A percentile compares a stretch with the other conserved stretches of the same genome.
Evolutionary conservation across 2,888 invertebrate species (phyloP).

Genomic region (Agrochola circellaris): DNA sequence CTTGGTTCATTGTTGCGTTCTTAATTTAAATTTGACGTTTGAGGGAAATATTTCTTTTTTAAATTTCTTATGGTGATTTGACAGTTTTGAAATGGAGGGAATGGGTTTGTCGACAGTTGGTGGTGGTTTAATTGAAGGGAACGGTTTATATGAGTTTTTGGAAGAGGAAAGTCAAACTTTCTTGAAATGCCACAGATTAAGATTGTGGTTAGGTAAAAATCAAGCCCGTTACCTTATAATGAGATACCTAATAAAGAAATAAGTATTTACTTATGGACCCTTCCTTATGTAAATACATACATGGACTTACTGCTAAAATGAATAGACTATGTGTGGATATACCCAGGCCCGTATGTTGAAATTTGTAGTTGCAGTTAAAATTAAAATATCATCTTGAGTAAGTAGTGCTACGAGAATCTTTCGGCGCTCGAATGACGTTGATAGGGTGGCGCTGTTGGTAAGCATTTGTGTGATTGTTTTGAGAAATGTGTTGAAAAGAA

Average conservation of each 20-base stretch:
- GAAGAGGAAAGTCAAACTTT: not conserved
- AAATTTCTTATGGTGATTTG: slow-evolving; percentile 40
- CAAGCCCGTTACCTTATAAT: not conserved
- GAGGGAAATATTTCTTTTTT: slow-evolving; percentile 9
- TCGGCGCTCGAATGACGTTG: too few relatives aligned
- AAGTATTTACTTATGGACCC: too few relatives aligned
- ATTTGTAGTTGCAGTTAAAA: not conserved
- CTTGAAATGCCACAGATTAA: not conserved
- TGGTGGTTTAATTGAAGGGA: not conserved
- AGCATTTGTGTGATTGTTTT: too few relatives aligned
- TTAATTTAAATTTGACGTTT: slow-evolving; percentile 53
- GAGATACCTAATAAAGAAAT: too few relatives aligned
- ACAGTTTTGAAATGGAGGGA: slow-evolving; percentile 15
- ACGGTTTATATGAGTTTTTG: not conserved
- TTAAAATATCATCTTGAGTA: not conserved
- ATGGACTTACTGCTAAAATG: not conserved
- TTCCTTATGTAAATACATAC: not conserved
- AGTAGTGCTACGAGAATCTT: too few relatives aligned
- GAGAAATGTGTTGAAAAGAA: too few relatives aligned
- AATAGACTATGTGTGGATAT: not conserved
- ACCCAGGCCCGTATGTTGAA: not conserved
- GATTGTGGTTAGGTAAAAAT: not conserved
- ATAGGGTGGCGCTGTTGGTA: too few relatives aligned
- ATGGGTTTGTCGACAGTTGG: slow-evolving; percentile 9
- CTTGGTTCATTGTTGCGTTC: slow-evolving; percentile 53